Base-by-base conservation (phyloP, 2,113 vertebrate species). In the Phasianus colchicus region DNA sequence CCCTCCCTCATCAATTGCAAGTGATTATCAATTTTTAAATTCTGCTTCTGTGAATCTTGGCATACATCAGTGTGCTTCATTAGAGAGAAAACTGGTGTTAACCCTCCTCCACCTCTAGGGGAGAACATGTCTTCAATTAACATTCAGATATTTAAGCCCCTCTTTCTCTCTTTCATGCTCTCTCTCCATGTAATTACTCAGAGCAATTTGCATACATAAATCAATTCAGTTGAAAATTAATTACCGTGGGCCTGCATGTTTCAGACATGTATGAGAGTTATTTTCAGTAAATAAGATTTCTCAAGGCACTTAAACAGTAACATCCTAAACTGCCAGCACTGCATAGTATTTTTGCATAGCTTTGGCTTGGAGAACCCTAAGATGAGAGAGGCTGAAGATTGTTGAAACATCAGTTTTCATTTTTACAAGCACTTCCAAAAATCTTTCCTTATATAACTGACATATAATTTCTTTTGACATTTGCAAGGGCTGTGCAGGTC, bases 141-240 rank as follows among this genome's bases (percentile, higher is more conserved):
- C 30, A 58, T 69, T 87, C 79, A 70, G 54, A 94, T 88, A 95
- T 78, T 95, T 90, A 93, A 95, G 86, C 71, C 65, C 42, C 54
- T 89, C 50, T 61, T 38, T 82, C 40, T 83, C 42, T 85, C 63
- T n/a, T 6, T 0, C 34, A 50, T 45, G 52, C 61, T 86, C 57
- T 78, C 76, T 45, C 50, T 69, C 70, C 38, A 75, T 43, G 57
- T 88, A 95, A 89, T 93, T 92, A 81, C 63, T 95, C 83, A 40
- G 58, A 94, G 47, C 19, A 73, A 92, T 96, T 64, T 96, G 83
- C 93, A 96, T 88, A 83, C 22, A 96, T 92, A 95, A 96, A 93
- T 96, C 85, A 93, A 87, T 94, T 96, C 82, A 69, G 76, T 72
- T 96, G 88, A 96, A 97, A 96, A 96, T 96, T 97, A 97, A 97